Evolutionary conservation across 2,888 invertebrate species (phyloP).

Genomic region (Sinelater perroti): DNA sequence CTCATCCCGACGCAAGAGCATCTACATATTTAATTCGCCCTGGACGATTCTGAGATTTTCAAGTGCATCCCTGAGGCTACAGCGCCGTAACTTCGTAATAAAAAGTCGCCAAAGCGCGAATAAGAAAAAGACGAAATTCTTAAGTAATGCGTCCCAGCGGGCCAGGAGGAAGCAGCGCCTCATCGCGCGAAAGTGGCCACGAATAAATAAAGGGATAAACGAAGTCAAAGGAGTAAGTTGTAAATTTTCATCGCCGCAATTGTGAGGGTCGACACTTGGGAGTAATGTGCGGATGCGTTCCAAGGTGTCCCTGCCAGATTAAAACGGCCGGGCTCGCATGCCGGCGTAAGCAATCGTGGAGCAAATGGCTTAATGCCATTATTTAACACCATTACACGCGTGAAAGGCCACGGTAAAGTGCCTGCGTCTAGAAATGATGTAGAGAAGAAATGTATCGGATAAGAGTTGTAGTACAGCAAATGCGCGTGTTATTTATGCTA

Average conservation of each 20-base stretch:
- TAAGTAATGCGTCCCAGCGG: neutral
- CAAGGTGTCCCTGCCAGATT: conserved; percentile 33
- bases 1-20: conserved; percentile 9
- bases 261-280: conserved; percentile 28
- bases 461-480: conserved; percentile 20
- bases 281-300: conserved; percentile 28
- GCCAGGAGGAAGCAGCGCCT: neutral
- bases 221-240: conserved; percentile 8
- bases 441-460: conserved; percentile 26
- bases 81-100: no score
- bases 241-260: conserved; percentile 24
- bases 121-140: neutral
- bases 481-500: conserved; percentile 9
- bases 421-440: conserved; percentile 24
- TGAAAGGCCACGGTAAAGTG: conserved; percentile 26
- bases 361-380: conserved; percentile 37
- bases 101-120: no score
- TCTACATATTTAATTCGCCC: conserved; percentile 10
- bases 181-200: neutral
- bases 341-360: conserved; percentile 30
- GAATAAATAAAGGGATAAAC: conserved; percentile 12
- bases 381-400: conserved; percentile 35
- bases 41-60: no score
- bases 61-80: no score
- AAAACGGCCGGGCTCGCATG: conserved; percentile 34